A percentile compares a stretch with the other conserved stretches of the same genome.
Conservation (phyloP, 2,888 invertebrate genomes). For the Tetanocera ferruginea region DNA sequence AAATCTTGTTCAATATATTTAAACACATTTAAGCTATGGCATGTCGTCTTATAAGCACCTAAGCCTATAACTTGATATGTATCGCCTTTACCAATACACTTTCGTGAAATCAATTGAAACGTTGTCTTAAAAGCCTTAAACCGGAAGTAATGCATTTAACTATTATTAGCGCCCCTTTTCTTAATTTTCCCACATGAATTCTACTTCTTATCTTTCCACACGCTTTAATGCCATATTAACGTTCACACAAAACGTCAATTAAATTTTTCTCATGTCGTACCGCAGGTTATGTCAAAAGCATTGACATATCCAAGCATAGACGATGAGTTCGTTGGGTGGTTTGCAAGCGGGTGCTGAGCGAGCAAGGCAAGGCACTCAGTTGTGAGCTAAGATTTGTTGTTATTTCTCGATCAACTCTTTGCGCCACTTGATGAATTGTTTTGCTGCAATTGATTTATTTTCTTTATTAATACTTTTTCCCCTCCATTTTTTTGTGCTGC, state of each 20-base stretch:
- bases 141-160: constrained; percentile 5
- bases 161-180: neutral
- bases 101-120: constrained; percentile 39
- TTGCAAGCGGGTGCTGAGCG: neutral
- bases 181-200: neutral
- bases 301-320: constrained; percentile 55
- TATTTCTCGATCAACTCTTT: constrained; percentile 10
- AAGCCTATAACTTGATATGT: no score
- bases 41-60: no score
- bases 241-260: constrained; percentile 53
- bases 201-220: neutral
- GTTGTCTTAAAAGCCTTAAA: constrained; percentile 40
- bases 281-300: constrained; percentile 59
- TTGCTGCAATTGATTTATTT: constrained; percentile 59
- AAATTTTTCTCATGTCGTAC: constrained; percentile 59
- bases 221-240: neutral
- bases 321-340: neutral
- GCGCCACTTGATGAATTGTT: constrained; percentile 58
- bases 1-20: no score
- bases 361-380: neutral
- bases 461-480: neutral
- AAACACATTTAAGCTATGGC: no score
- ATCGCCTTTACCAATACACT: no score
- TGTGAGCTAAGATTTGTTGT: neutral
- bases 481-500: neutral